Conservation (phyloP, 2,888 invertebrate species). For the Lymantria monacha region DNA sequence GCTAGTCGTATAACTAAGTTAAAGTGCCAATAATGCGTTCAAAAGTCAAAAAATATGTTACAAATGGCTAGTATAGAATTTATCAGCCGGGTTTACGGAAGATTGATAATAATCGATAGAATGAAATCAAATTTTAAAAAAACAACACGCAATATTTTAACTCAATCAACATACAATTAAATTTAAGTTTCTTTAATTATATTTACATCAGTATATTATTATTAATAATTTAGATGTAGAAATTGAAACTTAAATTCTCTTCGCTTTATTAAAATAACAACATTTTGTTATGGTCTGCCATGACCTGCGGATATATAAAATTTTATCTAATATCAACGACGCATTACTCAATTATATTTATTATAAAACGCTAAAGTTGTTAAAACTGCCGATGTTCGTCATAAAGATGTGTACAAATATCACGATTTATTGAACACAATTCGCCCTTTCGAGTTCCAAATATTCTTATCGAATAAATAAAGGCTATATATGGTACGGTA, state of each 20-base stretch:
- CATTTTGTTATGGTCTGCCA: neutral
- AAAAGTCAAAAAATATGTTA: too few species aligned
- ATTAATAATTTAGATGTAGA: neutral
- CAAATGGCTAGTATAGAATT: too few species aligned
- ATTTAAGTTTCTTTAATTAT: neutral
- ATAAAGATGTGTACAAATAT: neutral
- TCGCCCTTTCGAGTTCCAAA: neutral
- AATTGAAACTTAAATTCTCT: neutral
- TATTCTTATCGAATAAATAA: neutral
- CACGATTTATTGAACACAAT: neutral
- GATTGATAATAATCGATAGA: neutral
- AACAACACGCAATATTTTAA: neutral
- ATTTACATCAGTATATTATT: neutral
- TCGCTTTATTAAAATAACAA: neutral
- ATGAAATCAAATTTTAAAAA: neutral
- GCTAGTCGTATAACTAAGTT: too few species aligned
- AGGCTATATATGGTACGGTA: neutral
- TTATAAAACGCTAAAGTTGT: neutral
- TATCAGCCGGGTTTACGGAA: too few species aligned
- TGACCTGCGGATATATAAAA: conserved; percentile 7
- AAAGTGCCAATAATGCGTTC: too few species aligned
- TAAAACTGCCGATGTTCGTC: neutral
- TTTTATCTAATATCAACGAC: conserved; percentile 2
- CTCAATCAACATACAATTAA: neutral
- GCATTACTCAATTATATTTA: neutral